Base-by-base conservation (phyloP, 2,888 invertebrate genomes). In the Tetheella fluctuosa region DNA sequence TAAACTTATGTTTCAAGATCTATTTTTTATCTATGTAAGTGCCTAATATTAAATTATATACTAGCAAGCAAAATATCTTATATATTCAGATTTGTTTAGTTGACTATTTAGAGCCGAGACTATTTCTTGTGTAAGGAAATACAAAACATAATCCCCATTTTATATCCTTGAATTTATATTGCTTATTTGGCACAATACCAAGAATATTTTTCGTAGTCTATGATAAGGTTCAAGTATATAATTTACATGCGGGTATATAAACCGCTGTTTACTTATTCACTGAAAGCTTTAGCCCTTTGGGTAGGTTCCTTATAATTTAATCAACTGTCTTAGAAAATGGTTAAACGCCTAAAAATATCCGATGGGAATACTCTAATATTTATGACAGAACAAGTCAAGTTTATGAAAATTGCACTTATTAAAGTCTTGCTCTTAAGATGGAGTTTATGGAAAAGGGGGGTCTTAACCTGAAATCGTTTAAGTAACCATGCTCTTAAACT, bases 121-220 rank as follows among this genome's bases (percentile, higher is more conserved):
- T 10, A 28, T 54, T 54, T 20, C 48, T 54, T 54, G 54, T 54
- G 28, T 23, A 28, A 34, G 28, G 12, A 54, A 30, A 54, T 54
- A 54, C 48, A 10, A 48, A 48, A 48, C 20, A 12, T 48, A 20
- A 48, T 48, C 48, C 10, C 20, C 48, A 17, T 20, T 48, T 48
- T 48, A 30, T 55, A 30, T 55, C 34, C 55, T 34, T 55, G 48
- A 48, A 48, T 48, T n/a, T 48, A 48, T n/a, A 48, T 48, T 20
- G 48, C 48, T 55, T n/a, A 54, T 54, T 30, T 28, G 28, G 54
- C 28, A 10, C 54, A 28, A 10, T 30, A 5, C 17, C 17, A 28
- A 30, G 30, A 54, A 54, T 12, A 54, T 8, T 30, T 54, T 54
- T 48, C 7, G 20, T 42, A 42, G 13, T n/a, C n/a, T 20, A n/a